Percentiles rank a stretch among this genome's conserved stretches.
Conservation (phyloP, 1,140 invertebrate genomes). For the Lepidurus packardi region DNA sequence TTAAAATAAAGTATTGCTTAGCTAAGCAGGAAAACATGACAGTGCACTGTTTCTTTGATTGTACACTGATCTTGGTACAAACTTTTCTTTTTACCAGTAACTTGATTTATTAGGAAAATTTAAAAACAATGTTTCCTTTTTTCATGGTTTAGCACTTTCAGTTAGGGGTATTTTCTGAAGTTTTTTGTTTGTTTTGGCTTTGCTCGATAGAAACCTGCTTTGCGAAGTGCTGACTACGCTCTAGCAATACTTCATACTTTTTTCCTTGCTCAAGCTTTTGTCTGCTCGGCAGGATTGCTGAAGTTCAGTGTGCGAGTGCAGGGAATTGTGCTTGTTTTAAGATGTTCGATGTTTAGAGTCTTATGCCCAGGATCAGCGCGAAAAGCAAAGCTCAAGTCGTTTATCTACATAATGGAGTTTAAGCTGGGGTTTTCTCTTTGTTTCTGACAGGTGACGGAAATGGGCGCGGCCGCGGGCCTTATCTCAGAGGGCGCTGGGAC, state of each 20-base stretch:
- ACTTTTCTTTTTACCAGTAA: too few species aligned
- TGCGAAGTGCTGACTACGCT: too few species aligned
- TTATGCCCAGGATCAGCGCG: not conserved
- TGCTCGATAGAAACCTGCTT: too few species aligned
- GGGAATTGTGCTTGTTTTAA: not conserved
- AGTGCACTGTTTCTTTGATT: too few species aligned
- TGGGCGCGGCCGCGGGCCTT: not conserved
- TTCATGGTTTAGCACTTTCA: too few species aligned
- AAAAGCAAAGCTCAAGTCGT: conserved; percentile 18
- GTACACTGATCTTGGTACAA: too few species aligned
- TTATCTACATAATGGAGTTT: conserved; percentile 16
- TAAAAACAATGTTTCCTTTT: too few species aligned
- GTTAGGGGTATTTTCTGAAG: too few species aligned
- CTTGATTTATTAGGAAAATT: too few species aligned
- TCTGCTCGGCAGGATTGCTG: conserved; percentile 12
- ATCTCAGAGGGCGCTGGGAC: not conserved
- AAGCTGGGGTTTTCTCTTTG: conserved; percentile 16
- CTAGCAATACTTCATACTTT: not conserved
- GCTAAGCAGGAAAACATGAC: too few species aligned
- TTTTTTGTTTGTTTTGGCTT: too few species aligned
- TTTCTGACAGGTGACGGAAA: conserved; percentile 21
- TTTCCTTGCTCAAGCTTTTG: not conserved
- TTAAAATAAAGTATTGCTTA: too few species aligned
- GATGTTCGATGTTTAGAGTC: not conserved
- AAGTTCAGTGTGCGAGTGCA: not conserved